Evolutionary conservation across 2,888 invertebrate genomes (phyloP).

Genomic region (Amitus sp.): DNA sequence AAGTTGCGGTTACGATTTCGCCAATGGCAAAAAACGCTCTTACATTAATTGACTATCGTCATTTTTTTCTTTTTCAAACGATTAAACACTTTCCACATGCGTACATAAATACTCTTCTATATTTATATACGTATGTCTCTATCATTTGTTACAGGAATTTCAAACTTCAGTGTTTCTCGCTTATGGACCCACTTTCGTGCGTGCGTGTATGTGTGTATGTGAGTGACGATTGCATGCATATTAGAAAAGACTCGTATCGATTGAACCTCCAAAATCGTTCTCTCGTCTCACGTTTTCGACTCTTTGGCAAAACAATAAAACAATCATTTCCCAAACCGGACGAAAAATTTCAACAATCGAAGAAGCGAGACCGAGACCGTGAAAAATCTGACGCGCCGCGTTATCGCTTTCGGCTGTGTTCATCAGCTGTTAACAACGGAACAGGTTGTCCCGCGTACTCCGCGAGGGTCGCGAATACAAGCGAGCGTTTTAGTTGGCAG

Average conservation of each 20-base stretch:
- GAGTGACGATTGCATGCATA: not conserved
- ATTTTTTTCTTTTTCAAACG: slow-evolving; percentile 7
- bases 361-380: not conserved
- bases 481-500: slow-evolving; percentile 1
- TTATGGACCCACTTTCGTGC: too few species aligned
- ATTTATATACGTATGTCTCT: too few species aligned
- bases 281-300: too few species aligned
- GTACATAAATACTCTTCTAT: not conserved
- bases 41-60: slow-evolving; percentile 29
- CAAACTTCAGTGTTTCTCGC: too few species aligned
- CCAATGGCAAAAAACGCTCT: slow-evolving; percentile 19
- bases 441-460: not conserved
- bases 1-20: slow-evolving; percentile 63
- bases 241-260: too few species aligned
- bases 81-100: not conserved
- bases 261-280: too few species aligned
- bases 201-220: not conserved
- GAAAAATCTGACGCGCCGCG: not conserved
- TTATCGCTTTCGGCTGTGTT: not conserved
- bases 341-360: not conserved
- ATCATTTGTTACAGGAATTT: too few species aligned
- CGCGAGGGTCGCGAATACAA: slow-evolving; percentile 3
- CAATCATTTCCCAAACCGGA: too few species aligned
- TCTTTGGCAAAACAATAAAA: too few species aligned
- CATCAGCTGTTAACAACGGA: not conserved